Evolutionary conservation across 92 coral and sea anemone species (phyloP).

Genomic region (Actinernus sp.): DNA sequence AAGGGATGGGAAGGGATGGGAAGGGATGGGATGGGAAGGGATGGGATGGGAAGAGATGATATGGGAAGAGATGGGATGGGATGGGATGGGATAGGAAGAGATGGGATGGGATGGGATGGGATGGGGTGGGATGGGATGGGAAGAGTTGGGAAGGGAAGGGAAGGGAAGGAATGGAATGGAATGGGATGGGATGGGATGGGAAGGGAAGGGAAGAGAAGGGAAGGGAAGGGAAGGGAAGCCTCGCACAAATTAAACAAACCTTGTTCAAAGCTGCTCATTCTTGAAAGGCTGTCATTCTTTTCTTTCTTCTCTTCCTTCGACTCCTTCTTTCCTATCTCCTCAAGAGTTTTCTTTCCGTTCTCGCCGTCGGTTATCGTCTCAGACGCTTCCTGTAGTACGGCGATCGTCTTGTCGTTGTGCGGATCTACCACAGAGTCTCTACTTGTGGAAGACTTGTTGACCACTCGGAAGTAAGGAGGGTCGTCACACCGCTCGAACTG

Average conservation of each 20-base stretch:
- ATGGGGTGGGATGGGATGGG: conserved; percentile 28
- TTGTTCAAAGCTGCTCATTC: conserved; percentile 26
- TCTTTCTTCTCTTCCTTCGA: conserved; percentile 61
- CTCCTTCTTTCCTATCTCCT: conserved; percentile 36
- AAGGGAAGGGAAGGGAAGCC: no score
- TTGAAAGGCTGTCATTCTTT: conserved; percentile 57
- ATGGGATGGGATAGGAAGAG: conserved; percentile 25
- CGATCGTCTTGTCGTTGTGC: conserved; percentile 13
- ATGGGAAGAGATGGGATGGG: conserved; percentile 22
- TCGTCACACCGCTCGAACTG: conserved; percentile 97
- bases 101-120: conserved; percentile 32
- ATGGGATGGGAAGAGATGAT: conserved; percentile 7
- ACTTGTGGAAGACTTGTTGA: conserved; percentile 76
- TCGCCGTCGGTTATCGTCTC: not conserved
- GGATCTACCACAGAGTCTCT: conserved; percentile 80
- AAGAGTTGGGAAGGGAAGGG: conserved; percentile 14
- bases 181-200: conserved; percentile 14
- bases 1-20: not conserved
- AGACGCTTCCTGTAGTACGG: conserved; percentile 4
- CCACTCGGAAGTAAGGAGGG: conserved; percentile 85
- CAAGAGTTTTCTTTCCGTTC: conserved; percentile 2
- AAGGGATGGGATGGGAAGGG: not conserved
- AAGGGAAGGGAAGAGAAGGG: conserved; percentile 3
- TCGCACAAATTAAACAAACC: no score
- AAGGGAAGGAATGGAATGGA: conserved; percentile 10